Conservation (phyloP, 2,888 invertebrate genomes). For the Cephalotes varians region DNA sequence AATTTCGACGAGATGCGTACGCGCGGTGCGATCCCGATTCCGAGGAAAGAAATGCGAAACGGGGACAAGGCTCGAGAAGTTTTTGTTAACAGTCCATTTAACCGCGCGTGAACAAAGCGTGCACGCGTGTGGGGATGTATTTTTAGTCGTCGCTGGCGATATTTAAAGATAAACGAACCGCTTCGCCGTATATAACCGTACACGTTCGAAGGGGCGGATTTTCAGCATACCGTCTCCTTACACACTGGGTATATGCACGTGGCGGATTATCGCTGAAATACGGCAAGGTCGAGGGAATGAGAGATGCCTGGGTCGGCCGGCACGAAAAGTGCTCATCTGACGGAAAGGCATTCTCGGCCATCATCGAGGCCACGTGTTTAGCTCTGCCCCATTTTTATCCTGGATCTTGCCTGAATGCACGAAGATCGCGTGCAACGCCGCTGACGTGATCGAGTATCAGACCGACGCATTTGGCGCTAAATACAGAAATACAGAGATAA, state of each 20-base stretch:
- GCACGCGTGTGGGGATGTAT: conserved; percentile 52
- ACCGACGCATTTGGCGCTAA: neutral
- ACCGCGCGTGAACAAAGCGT: conserved; percentile 26
- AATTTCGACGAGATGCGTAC: conserved; percentile 8
- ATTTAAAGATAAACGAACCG: conserved; percentile 62
- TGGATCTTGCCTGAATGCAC: neutral
- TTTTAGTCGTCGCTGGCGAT: conserved; percentile 55
- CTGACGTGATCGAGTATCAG: neutral
- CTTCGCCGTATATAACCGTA: conserved; percentile 56
- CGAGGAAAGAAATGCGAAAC: conserved; percentile 26
- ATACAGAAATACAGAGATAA: neutral
- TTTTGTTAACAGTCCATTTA: conserved; percentile 50
- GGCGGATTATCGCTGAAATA: conserved; percentile 54
- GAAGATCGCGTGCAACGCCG: neutral
- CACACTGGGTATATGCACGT: conserved; percentile 35
- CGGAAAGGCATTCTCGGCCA: too few species aligned
- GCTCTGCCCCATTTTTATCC: neutral
- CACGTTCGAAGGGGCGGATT: neutral
- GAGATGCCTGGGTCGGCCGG: neutral
- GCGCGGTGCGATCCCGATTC: neutral
- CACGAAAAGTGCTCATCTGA: neutral
- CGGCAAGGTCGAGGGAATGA: conserved; percentile 3
- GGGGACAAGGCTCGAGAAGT: conserved; percentile 47
- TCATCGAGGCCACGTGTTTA: neutral
- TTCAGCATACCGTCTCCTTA: conserved; percentile 8